These are phyloP conservation scores for Dorcus hopei DNA, from an alignment of 2,888 invertebrate genomes.

Conservation along the genomic window DNA sequence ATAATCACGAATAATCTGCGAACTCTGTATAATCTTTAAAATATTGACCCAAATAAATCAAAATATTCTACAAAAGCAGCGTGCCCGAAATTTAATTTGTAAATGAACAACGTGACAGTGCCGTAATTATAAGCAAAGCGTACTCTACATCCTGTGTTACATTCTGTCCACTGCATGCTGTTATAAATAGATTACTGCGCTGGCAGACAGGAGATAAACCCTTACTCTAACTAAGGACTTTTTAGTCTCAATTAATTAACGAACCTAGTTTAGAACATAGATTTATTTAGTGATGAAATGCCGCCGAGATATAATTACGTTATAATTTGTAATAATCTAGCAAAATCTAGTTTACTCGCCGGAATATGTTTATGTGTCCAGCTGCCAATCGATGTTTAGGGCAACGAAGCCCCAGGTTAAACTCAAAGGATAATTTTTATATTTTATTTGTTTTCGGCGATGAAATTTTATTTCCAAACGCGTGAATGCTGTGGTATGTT, in stretches of 20 bases:
- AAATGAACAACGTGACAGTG: conserved; percentile 14
- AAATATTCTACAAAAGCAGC: background rate
- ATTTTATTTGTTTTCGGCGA: too few relatives aligned
- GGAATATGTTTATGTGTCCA: too few relatives aligned
- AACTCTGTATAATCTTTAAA: too few relatives aligned
- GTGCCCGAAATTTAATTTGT: conserved; percentile 11
- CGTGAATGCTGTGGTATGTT: too few relatives aligned
- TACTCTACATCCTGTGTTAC: conserved; percentile 7
- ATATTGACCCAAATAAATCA: too few relatives aligned
- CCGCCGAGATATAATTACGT: too few relatives aligned
- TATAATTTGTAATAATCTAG: too few relatives aligned
- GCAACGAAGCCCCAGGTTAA: too few relatives aligned
- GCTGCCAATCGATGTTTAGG: too few relatives aligned
- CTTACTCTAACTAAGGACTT: conserved; percentile 23
- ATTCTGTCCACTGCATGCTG: conserved; percentile 1
- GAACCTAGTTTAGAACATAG: conserved; percentile 32
- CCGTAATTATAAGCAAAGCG: conserved; percentile 13
- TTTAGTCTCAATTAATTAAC: conserved; percentile 34
- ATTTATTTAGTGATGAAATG: conserved; percentile 26
- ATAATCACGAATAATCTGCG: background rate
- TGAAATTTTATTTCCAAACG: too few relatives aligned
- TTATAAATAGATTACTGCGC: conserved; percentile 13
- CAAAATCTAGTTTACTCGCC: too few relatives aligned
- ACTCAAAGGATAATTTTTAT: too few relatives aligned
- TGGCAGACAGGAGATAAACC: conserved; percentile 5